These are phyloP conservation scores for Dinomys branickii DNA, from an alignment of 2,113 vertebrate genomes.

Conservation along the genomic window DNA sequence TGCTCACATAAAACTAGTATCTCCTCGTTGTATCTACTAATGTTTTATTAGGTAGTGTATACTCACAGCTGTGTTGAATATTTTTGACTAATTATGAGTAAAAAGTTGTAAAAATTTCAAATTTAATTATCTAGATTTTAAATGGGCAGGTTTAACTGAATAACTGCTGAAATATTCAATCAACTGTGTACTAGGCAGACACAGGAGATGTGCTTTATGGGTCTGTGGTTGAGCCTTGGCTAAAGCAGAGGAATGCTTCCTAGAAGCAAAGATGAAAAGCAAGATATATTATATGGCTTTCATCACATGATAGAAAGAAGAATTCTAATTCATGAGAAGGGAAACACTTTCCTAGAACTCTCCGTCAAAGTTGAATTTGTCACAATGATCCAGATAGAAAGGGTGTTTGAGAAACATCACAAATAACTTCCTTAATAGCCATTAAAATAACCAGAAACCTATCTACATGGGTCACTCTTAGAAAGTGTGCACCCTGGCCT, in stretches of 20 bases:
- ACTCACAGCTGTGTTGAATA: background rate
- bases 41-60: background rate
- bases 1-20: background rate
- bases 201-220: background rate
- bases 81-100: background rate
- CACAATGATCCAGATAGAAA: background rate
- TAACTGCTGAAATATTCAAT: background rate
- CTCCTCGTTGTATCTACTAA: constrained; percentile 75
- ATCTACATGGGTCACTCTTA: background rate
- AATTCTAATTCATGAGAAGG: background rate
- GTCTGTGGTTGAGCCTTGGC: background rate
- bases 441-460: background rate
- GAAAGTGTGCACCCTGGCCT: background rate
- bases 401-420: too few species aligned
- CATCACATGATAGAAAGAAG: background rate
- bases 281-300: background rate
- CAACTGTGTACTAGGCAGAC: background rate
- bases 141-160: background rate
- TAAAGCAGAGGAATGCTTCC: background rate
- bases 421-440: background rate
- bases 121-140: background rate
- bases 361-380: background rate
- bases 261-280: background rate
- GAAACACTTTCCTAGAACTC: background rate
- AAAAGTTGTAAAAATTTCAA: background rate